Evolutionary conservation across 1,140 invertebrate genomes (phyloP).

Genomic region (Helicoverpa zea): DNA sequence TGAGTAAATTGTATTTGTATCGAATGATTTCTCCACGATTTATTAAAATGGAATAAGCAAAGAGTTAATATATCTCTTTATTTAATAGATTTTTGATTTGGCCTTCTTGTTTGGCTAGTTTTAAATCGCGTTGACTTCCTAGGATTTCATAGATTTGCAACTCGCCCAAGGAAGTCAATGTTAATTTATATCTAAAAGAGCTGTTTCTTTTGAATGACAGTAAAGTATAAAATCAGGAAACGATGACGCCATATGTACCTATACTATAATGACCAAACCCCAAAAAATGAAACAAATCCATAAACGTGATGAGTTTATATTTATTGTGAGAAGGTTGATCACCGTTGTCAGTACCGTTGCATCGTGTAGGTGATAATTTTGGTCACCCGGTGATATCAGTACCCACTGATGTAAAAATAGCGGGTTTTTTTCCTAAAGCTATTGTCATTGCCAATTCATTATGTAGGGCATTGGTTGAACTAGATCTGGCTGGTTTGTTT

Average conservation of each 20-base stretch:
- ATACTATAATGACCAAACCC: background rate
- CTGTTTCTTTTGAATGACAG: no score
- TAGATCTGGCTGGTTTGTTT: background rate
- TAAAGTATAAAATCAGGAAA: no score
- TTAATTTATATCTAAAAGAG: no score
- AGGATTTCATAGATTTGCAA: no score
- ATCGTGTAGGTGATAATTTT: conserved; percentile 39
- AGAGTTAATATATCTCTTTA: no score
- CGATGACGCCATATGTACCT: no score
- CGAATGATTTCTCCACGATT: no score
- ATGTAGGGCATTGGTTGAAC: conserved; percentile 3
- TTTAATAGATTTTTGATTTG: no score
- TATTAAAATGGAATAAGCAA: no score
- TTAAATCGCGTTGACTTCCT: no score
- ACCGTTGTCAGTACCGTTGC: conserved; percentile 35
- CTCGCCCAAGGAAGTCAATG: no score
- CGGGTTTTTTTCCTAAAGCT: background rate
- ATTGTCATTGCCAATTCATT: conserved; percentile 1
- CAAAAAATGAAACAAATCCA: background rate
- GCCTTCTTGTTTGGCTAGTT: no score
- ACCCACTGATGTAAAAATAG: conserved; percentile 19
- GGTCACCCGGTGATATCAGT: conserved; percentile 5
- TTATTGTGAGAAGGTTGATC: conserved; percentile 2
- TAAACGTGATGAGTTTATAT: background rate
- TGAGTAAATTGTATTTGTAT: background rate